Evolutionary conservation across 2,888 invertebrate species (phyloP), one percentile per base, ranked within the genome.

Genomic region (Andrena hattorfiana): DNA sequence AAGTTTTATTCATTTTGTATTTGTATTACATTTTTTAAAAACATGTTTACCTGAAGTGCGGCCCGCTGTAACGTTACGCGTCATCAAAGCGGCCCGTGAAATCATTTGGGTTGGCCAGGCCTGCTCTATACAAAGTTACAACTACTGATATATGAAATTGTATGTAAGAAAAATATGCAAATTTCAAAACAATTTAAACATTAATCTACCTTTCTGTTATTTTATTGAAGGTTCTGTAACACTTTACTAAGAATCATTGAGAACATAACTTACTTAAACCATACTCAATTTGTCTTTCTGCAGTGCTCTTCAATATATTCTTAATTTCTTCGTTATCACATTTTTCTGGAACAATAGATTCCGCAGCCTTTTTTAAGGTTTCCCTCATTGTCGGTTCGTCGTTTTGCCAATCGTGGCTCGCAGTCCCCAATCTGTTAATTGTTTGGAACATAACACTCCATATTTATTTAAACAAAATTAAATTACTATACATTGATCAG

Each of bases 231-330:
- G 7, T 32, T 32, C 2, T 20, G 2, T n/a, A 20, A 20, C 23
- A 23, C 20, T n/a, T 54, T 20, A 66, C 16, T 3, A 16, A 28
- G 0, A 13, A 16, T 26, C 13, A 16, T 13, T 4, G 20, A 48
- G 20, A 23, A 8, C 10, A 26, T 13, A 7, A 87, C 89, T 75
- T 87, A 93, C 93, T 90, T 88, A 93, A 89, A 83, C 91, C 92
- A 59, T 91, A 88, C 30, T 93, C 93, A 28, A 93, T 80, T 71
- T 93, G 93, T 32, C 92, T 91, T 73, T 93, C 92, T 13, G 91
- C 85, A 4, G 92, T 90, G 64, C 93, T 93, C 75, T 91, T 92
- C 56, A 93, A 75, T 42, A 93, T 87, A 62, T 89, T 87, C 64
- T 84, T 81, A 49, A 91, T 76, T 32, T 91, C 91, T 30, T 83